These are phyloP conservation scores for Steinernema carpocapsae DNA, from an alignment of 2,888 invertebrate species.

Conservation along the genomic window DNA sequence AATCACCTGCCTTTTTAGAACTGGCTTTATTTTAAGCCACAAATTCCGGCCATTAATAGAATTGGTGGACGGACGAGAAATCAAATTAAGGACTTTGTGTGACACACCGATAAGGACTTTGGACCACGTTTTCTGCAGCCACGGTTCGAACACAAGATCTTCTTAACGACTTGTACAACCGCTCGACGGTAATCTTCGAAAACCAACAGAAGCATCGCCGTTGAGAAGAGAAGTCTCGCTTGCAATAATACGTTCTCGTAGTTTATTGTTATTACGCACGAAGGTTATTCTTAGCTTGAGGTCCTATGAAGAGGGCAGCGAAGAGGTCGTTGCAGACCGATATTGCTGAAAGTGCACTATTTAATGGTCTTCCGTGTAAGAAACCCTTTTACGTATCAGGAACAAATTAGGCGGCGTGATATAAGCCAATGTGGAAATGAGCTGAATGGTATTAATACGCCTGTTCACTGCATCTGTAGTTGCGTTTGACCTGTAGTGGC, in stretches of 20 bases:
- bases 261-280: neutral
- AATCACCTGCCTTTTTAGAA: too few relatives aligned
- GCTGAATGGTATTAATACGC: neutral
- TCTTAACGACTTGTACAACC: too few relatives aligned
- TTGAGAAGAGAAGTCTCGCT: neutral
- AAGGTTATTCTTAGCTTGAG: neutral
- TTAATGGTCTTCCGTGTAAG: too few relatives aligned
- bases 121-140: too few relatives aligned
- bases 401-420: neutral
- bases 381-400: neutral
- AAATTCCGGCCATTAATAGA: too few relatives aligned
- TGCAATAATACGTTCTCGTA: neutral
- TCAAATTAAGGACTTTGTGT: too few relatives aligned
- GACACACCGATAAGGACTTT: too few relatives aligned
- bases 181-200: neutral
- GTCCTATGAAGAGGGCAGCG: neutral
- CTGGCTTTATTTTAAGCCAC: too few relatives aligned
- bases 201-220: neutral
- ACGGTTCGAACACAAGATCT: too few relatives aligned
- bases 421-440: neutral
- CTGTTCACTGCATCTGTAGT: neutral
- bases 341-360: neutral
- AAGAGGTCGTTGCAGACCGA: neutral
- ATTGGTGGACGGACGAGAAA: too few relatives aligned
- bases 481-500: neutral